Base-by-base conservation (phyloP, 2,797 vertebrate species). In the Peromyscus eremicus region DNA sequence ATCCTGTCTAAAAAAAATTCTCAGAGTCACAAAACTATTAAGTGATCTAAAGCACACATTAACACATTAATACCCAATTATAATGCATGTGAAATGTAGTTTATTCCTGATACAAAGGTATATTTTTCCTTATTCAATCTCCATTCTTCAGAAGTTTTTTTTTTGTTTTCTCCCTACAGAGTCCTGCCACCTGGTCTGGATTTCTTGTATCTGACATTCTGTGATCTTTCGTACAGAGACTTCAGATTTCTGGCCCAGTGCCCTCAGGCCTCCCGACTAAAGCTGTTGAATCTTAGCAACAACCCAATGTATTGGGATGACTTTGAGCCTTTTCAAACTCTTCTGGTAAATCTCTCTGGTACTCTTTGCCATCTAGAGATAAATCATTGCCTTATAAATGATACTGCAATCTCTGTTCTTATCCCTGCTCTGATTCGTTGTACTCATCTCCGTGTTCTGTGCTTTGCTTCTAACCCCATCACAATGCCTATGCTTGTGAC, bases 391-490 rank as follows among this genome's bases (percentile, higher is more conserved):
- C 75, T 49, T 79, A 37, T 90, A 52, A 68, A 1, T 66, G 75
- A 90, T 90, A 52, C 43, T 66, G 17, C 25, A 11, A 76, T 89
- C 23, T 62, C 73, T 64, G 12, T 4, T 64, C 29, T 89, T 73
- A 46, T 89, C 6, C 73, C 71, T n/a, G 29, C 73, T 32, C 60
- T 95, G 79, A 87, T n/a, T 5, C 19, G 2, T 23, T 92, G 81
- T 73, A 66, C 70, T 32, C 8, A 46, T 9, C 89, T 94, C 49
- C 16, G 29, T 29, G 46, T 94, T 11, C 29, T 93, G 43, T 81
- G 34, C 80, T 94, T 96, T 89, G 73, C 80, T 75, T 82, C 17
- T 85, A 97, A 94, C 25, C 83, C 73, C 68, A 86, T 96, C 77
- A 75, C 91, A 60, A 94, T 96, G 93, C 84, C 84, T 73, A 16